These are phyloP conservation scores for Daubentonia madagascariensis DNA, from an alignment of 2,113 vertebrate genomes.

Conservation along the genomic window DNA sequence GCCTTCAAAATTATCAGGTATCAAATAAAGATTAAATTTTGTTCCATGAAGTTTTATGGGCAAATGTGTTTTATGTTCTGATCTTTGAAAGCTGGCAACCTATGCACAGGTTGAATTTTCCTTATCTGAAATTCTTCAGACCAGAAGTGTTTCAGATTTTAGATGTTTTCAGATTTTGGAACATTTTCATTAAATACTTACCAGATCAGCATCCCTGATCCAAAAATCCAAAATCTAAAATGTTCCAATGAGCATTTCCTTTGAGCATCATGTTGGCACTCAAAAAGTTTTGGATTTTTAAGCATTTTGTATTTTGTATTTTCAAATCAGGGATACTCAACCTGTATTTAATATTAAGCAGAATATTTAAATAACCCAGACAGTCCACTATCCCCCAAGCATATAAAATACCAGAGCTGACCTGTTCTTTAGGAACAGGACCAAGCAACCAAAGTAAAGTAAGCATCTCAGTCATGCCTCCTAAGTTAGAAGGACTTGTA, in stretches of 20 bases:
- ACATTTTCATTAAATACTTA: neutral
- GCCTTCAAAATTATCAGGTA: neutral
- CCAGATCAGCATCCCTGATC: neutral
- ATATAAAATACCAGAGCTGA: neutral
- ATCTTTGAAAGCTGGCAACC: conserved; percentile 6
- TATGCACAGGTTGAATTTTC: neutral
- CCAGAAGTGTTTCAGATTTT: neutral
- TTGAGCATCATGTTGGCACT: neutral
- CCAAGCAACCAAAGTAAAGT: neutral
- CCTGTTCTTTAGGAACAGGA: neutral
- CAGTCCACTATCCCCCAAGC: neutral
- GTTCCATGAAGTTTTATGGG: neutral
- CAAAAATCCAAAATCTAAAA: neutral
- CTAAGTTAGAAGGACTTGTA: neutral
- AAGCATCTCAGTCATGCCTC: neutral
- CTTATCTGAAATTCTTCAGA: neutral
- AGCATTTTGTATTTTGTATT: neutral
- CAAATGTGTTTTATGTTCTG: neutral
- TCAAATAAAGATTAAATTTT: conserved; percentile 8
- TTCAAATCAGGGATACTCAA: neutral
- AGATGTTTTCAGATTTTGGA: neutral
- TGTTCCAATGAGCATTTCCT: neutral
- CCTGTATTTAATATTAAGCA: neutral
- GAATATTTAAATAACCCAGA: neutral
- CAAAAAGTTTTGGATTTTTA: neutral